Base-by-base conservation (phyloP, 2,113 vertebrate genomes). In the Sinocyclocheilus rhinocerous region DNA sequence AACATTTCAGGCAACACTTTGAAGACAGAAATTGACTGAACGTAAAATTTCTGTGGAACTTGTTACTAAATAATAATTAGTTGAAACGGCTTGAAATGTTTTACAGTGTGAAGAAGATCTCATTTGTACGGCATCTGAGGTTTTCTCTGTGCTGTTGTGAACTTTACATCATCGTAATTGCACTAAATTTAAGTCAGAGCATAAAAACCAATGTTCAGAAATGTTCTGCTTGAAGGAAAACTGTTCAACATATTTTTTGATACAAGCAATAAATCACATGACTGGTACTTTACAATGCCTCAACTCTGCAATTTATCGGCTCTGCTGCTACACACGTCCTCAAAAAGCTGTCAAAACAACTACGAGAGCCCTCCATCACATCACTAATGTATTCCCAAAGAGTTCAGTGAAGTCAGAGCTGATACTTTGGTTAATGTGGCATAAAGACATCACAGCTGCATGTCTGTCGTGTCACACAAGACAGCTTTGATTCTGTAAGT, bases 281-380 rank as follows among this genome's bases (percentile, higher is more conserved):
- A 45, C 22, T 65, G 57, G n/a, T 45, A 45, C 78, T 81, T 65
- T 26, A 76, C 73, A n/a, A n/a, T n/a, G n/a, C n/a, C n/a, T n/a
- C n/a, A n/a, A n/a, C n/a, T 24, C 42, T 3, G 12, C 72, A 48
- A 45, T 48, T 75, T 48, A 48, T 75, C 42, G 42, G 12, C n/a
- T 75, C 72, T 48, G 42, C 42, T 75, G 42, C 13, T 13, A 76
- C 42, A 50, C 73, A 26, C 42, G 6, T 76, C 73, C 42, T 76
- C 73, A 50, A 50, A 42, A 76, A 76, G 42, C 73, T 50, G 73
- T 76, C 73, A 50, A 50, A 76, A 76, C 73, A 50, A 50, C 73
- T 50, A 76, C 42, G 6, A 76, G 73, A 76, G 42, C 73, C 73
- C 73, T 76, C 42, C 42, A 76, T 76, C 73, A 76, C 52, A n/a